phyloP scores from a whole-genome alignment of 2,888 invertebrate species.

The Steinernema hermaphroditum region DNA sequence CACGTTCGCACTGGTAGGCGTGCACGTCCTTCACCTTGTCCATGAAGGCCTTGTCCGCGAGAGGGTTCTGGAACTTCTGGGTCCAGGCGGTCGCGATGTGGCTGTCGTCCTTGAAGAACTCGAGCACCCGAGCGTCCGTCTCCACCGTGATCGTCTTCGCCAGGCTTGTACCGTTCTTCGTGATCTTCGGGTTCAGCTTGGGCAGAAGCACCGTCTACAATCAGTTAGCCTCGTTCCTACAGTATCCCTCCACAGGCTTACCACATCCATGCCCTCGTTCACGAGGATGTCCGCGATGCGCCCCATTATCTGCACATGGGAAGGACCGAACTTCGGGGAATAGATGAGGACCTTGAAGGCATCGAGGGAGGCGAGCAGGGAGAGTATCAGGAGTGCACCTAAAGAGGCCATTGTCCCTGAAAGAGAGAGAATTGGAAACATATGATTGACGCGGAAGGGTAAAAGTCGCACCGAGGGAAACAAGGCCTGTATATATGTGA shows the following conservation, averaged over 20 bases:
- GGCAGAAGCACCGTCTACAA: slow-evolving; percentile 42
- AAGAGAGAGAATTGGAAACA: no score
- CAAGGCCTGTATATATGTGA: no score
- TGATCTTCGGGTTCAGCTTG: slow-evolving; percentile 30
- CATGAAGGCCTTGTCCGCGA: slow-evolving; percentile 27
- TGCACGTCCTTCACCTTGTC: slow-evolving; percentile 35
- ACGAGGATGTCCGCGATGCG: slow-evolving; percentile 41
- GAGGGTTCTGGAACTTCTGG: neutral
- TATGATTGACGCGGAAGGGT: no score
- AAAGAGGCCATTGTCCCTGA: no score
- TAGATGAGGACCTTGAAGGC: slow-evolving; percentile 43
- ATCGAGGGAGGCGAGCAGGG: neutral
- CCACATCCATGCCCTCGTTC: slow-evolving; percentile 45
- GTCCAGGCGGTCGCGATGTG: slow-evolving; percentile 1
- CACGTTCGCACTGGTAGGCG: slow-evolving; percentile 36
- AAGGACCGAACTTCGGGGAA: slow-evolving; percentile 44
- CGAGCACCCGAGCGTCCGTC: neutral
- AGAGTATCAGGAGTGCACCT: neutral
- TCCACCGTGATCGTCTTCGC: slow-evolving; percentile 32
- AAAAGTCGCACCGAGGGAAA: no score
- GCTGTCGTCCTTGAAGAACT: slow-evolving; percentile 7
- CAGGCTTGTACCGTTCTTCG: slow-evolving; percentile 16
- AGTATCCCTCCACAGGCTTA: no score
- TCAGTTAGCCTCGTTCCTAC: neutral
- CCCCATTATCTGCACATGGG: slow-evolving; percentile 42